Base-by-base conservation (phyloP, 1,140 invertebrate genomes). In the Metaphire vulgaris region DNA sequence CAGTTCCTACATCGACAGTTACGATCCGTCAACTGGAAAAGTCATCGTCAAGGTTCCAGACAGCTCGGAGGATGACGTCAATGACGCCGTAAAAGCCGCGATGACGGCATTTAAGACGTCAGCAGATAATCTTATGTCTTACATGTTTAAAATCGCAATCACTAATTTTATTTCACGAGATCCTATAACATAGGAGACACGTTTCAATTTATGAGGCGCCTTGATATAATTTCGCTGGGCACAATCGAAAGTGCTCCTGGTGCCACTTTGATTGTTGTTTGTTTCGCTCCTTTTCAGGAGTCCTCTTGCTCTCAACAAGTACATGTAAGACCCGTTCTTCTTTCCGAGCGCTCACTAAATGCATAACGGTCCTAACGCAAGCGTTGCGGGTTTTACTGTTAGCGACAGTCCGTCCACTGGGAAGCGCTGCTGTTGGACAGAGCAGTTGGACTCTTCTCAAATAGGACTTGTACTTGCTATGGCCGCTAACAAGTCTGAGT, bases 21-120 rank as follows among this genome's bases (percentile, higher is more conserved):
- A 81, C 77, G 83, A 89, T 76, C 89, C 89, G 1, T 85, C 88
- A 0, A 89, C 87, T 64, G 89, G 88, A 64, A 71, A 85, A 77
- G 81, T 87, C 30, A 88, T 86, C 85, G 86, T 87, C 0, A 83
- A 86, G 75, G 82, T 89, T 67, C 87, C 88, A 0, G 86, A 89
- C 80, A 88, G 87, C 72, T 81, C 79, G 41, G 79, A 76, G 26
- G 67, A 26, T 0, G 87, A 88, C 29, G 84, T 88, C 1, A 81
- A 85, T 28, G 33, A 64, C 31, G 88, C 88, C 6, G 85, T 87
- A 0, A 26, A 73, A 31, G 85, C 87, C 1, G 87, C 87, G 0
- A 83, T 83, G 72, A 73, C 80, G 15, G 84, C 84, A 12, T 85
- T 85, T 75, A 31, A 30, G 34, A 64, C 70, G 84, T 85, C 79